These are phyloP conservation scores for Cylas formicarius DNA, from an alignment of 1,140 invertebrate genomes.

Conservation along the genomic window DNA sequence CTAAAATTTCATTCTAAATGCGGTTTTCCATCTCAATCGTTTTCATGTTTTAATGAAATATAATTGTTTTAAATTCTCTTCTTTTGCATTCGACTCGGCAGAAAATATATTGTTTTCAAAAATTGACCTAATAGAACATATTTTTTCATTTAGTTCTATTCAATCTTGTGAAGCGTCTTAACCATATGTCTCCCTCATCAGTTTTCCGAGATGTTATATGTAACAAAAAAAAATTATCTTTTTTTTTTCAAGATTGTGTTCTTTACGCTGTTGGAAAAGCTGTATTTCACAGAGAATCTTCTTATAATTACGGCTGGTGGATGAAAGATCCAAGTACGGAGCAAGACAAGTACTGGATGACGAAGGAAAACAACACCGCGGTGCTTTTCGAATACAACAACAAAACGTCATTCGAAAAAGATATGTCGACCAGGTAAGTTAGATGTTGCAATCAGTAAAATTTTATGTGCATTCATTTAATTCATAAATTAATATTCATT, in stretches of 20 bases:
- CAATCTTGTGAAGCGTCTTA: too few species aligned
- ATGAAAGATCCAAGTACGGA: slow-evolving; percentile 68
- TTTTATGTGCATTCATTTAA: background rate
- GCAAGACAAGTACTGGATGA: slow-evolving; percentile 71
- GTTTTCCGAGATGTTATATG: too few species aligned
- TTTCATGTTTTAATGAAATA: too few species aligned
- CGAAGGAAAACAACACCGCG: slow-evolving; percentile 63
- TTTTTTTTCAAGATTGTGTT: slow-evolving; percentile 64
- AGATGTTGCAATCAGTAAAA: background rate
- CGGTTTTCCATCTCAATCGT: too few species aligned
- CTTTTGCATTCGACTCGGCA: too few species aligned
- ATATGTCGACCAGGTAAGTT: slow-evolving; percentile 42
- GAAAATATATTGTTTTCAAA: too few species aligned
- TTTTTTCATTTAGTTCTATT: too few species aligned
- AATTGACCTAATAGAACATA: too few species aligned
- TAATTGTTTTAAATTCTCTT: too few species aligned
- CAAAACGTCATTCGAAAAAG: slow-evolving; percentile 60
- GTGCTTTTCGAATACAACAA: slow-evolving; percentile 70
- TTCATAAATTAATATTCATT: too few species aligned
- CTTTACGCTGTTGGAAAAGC: slow-evolving; percentile 88
- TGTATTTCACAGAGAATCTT: slow-evolving; percentile 73
- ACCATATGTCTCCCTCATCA: too few species aligned
- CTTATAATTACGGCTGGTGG: slow-evolving; percentile 74
- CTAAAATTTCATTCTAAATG: too few species aligned
- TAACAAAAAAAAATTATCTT: slow-evolving; percentile 10